These are phyloP conservation scores for Haplochromis vanheusdeni DNA, from an alignment of 2,113 vertebrate species.

Conservation along the genomic window DNA sequence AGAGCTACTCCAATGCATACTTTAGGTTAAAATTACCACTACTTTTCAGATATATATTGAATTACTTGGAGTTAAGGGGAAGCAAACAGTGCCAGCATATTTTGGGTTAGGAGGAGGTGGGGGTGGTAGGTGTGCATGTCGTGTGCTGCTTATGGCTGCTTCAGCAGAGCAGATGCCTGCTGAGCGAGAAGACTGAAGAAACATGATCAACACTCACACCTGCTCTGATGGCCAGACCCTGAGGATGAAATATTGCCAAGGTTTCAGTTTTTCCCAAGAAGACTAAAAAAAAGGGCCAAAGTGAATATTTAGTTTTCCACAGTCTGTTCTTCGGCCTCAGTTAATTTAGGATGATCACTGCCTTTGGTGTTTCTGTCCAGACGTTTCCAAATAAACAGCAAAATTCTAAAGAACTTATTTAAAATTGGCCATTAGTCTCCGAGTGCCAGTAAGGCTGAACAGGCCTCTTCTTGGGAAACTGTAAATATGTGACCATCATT, in stretches of 20 bases:
- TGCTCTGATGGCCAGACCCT: constrained; percentile 1
- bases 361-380: background rate
- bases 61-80: background rate
- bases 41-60: background rate
- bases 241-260: constrained; percentile 26
- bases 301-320: background rate
- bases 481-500: background rate
- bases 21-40: background rate
- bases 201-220: constrained; percentile 19
- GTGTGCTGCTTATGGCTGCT: constrained; percentile 6
- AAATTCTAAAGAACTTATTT: background rate
- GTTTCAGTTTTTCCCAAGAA: background rate
- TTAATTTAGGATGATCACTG: background rate
- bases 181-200: constrained; percentile 35
- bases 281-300: background rate
- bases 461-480: background rate
- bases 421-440: background rate
- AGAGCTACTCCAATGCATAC: background rate
- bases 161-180: constrained; percentile 5
- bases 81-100: background rate
- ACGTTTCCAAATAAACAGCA: background rate
- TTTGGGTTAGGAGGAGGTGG: background rate
- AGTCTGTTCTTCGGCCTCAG: background rate
- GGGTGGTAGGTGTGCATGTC: background rate
- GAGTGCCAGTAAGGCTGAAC: background rate